Conservation (phyloP, 1,140 invertebrate genomes). For the Drosophila burlai region DNA sequence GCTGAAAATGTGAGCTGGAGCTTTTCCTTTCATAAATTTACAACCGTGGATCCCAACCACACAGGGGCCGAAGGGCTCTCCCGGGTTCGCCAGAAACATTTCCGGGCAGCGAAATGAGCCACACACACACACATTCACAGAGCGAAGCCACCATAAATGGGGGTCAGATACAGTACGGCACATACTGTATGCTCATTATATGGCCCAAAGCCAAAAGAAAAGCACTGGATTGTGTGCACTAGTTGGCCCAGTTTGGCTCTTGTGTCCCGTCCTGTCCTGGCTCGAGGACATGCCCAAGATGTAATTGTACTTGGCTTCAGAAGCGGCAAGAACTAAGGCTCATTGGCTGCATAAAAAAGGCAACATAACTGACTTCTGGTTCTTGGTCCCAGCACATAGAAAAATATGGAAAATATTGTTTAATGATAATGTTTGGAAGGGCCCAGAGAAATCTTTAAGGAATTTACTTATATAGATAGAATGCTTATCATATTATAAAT, state of each 20-base stretch:
- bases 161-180: constrained; percentile 3
- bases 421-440: neutral
- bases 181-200: constrained; percentile 46
- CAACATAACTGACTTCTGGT: neutral
- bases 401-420: neutral
- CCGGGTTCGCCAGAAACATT: constrained; percentile 25
- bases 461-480: neutral
- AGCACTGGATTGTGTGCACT: constrained; percentile 16
- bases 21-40: constrained; percentile 49
- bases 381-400: neutral
- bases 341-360: constrained; percentile 10
- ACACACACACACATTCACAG: constrained; percentile 7
- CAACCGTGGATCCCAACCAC: constrained; percentile 18
- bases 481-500: neutral
- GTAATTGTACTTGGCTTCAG: constrained; percentile 45
- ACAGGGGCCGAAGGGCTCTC: constrained; percentile 33
- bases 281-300: constrained; percentile 35
- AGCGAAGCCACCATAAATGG: neutral
- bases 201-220: constrained; percentile 26
- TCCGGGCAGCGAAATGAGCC: constrained; percentile 43
- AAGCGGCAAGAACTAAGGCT: constrained; percentile 20
- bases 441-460: too few species aligned
- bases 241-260: constrained; percentile 11
- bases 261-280: constrained; percentile 8
- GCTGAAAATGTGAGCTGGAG: constrained; percentile 44